Evolutionary conservation across 2,888 invertebrate genomes (phyloP).

Genomic region (Tiphia femorata): DNA sequence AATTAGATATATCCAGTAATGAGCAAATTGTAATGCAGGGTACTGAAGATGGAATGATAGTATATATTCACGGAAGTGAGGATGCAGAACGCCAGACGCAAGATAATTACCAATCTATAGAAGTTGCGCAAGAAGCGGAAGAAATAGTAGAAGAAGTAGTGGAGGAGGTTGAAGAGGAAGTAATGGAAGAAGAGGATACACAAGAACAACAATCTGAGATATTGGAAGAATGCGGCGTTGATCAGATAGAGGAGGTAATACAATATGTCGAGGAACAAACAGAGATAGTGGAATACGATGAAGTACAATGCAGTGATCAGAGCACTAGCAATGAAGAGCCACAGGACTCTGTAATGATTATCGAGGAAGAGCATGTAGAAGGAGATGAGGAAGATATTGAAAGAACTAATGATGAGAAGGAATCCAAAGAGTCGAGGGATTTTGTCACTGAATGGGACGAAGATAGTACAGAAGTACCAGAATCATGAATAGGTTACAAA

Average conservation of each 20-base stretch:
- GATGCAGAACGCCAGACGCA: constrained; percentile 46
- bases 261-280: constrained; percentile 68
- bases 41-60: constrained; percentile 61
- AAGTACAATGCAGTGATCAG: constrained; percentile 47
- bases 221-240: constrained; percentile 43
- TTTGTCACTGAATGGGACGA: constrained; percentile 59
- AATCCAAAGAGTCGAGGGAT: constrained; percentile 27
- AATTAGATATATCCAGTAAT: constrained; percentile 54
- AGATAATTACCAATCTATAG: constrained; percentile 37
- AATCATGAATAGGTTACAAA: constrained; percentile 31
- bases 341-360: constrained; percentile 60
- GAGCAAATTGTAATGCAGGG: constrained; percentile 63
- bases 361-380: constrained; percentile 60
- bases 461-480: constrained; percentile 42
- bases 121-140: constrained; percentile 46
- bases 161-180: constrained; percentile 62
- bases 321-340: constrained; percentile 36
- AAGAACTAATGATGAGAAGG: constrained; percentile 17
- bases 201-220: constrained; percentile 48
- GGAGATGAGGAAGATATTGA: constrained; percentile 39
- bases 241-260: constrained; percentile 59
- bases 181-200: constrained; percentile 49
- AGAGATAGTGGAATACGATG: constrained; percentile 64
- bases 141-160: constrained; percentile 63
- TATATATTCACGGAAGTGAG: constrained; percentile 61